Base-by-base conservation (phyloP, 2,113 vertebrate genomes). In the Antennarius striatus region DNA sequence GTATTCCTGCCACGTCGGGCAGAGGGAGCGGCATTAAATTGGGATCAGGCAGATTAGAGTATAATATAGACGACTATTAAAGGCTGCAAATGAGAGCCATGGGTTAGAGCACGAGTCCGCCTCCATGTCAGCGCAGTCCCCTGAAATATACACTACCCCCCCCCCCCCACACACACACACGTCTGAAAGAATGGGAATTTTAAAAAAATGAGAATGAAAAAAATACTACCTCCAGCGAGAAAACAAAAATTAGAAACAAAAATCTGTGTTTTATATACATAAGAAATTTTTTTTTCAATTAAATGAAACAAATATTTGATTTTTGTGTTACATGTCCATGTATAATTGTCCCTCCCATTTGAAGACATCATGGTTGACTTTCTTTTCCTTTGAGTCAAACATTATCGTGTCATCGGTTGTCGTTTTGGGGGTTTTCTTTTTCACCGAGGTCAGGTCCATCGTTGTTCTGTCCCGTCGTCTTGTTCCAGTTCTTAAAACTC, bases 21-120 rank as follows among this genome's bases (percentile, higher is more conserved):
- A 51, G 82, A 86, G 90, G 94, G 93, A 94, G 94, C 93, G 84
- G 91, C 94, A 96, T 98, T 98, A 97, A 98, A 97, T 94, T 91
- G 88, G 96, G 96, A 98, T 98, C 96, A 98, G 94, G 91, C 89
- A 96, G 96, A 98, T 98, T 98, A 96, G 94, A 94, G 94, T 93
- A 90, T 96, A 96, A 97, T 97, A 95, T 95, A 94, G 94, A 87
- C 89, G 36, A 78, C 95, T 93, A 95, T 96, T 96, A 96, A 92
- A 84, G 88, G 92, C 96, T 96, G 94, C 95, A 95, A 95, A 98
- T 96, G 95, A 96, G 95, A 95, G 94, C 87, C 87, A 88, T 88
- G 90, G 92, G 90, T 92, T 92, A 90, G 86, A 86, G 85, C 82
- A 75, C 50, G 87, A 88, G 85, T 10, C 82, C 84, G 71, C 73